Base-by-base conservation (phyloP, 2,113 vertebrate genomes). In the Hepsetus odoe region DNA sequence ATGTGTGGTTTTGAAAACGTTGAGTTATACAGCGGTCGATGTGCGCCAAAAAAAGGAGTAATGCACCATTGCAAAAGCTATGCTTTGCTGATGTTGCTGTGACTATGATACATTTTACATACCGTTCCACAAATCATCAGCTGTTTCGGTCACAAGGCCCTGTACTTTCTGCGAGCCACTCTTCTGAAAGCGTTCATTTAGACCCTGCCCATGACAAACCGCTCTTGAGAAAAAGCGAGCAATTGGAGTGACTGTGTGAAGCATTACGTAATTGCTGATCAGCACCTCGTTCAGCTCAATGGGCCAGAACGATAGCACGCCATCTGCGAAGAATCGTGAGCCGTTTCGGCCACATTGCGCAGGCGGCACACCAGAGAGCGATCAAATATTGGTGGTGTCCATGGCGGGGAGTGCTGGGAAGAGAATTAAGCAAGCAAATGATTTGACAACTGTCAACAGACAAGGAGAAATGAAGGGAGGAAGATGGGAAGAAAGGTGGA, bases 321-420 rank as follows among this genome's bases (percentile, higher is more conserved):
- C 79, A 84, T 84, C 74, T 86, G 80, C 28, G 72, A 68, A 51
- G 30, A 79, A 72, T 62, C n/a, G 66, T 79, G 75, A 80, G 74
- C 32, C 64, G 79, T 62, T 35, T 68, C 24, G 32, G 46, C 77
- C 44, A 46, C 33, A 44, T 81, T 79, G 78, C 14, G 46, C 46
- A 49, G 46, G 46, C 46, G 33, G 44, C 77, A 62, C 67, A 51
- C 75, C 40, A 38, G 51, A 69, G 53, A 72, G 51, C 68, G 16
- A 20, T 49, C 46, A 49, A 49, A 49, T 49, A 49, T 49, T 49
- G 46, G 20, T 20, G 46, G 46, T 6, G 20, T 14, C 46, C 16
- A 49, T 20, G 46, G 46, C n/a, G n/a, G 46, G 46, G 46, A 49
- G 46, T 49, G 18, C 46, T 49, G 46, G 46, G 46, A 49, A 49